Base-by-base conservation (phyloP, 1,140 invertebrate genomes). In the Lycorma delicatula region DNA sequence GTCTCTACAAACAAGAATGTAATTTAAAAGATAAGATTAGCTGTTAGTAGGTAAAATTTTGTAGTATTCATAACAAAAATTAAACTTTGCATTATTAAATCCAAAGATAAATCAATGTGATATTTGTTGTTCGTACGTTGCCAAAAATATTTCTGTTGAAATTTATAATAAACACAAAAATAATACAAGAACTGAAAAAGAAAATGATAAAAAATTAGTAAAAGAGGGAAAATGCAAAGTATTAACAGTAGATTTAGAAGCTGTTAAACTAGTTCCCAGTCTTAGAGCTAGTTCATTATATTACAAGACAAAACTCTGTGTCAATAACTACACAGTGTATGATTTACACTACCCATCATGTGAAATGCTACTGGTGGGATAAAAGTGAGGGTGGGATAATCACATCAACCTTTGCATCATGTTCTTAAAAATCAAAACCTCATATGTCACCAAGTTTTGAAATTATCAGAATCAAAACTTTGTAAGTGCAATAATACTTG, bases 311-410 rank as follows among this genome's bases (percentile, higher is more conserved):
- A 76, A 75, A 60, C 58, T 75, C 13, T 49, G 63, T 16, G 48
- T 65, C 13, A 71, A 75, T 64, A 76, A 76, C 65, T 75, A 71
- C 54, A 74, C 72, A n/a, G 52, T 75, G 25, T 76, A 71, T 60
- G 70, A 76, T 64, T 36, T 73, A 5, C n/a, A n/a, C n/a, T n/a
- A n/a, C n/a, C n/a, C n/a, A n/a, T n/a, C n/a, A n/a, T n/a, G n/a
- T n/a, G n/a, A n/a, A n/a, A n/a, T n/a, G n/a, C n/a, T n/a, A n/a
- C n/a, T n/a, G n/a, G n/a, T n/a, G n/a, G n/a, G n/a, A n/a, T n/a
- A n/a, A n/a, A n/a, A n/a, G n/a, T n/a, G n/a, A n/a, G n/a, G n/a
- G n/a, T n/a, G n/a, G n/a, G n/a, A n/a, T n/a, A n/a, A n/a, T n/a
- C n/a, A n/a, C n/a, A n/a, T n/a, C n/a, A n/a, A n/a, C n/a, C n/a